Base-by-base conservation (phyloP, 1,140 invertebrate genomes). In the Drosophila ficusphila region DNA sequence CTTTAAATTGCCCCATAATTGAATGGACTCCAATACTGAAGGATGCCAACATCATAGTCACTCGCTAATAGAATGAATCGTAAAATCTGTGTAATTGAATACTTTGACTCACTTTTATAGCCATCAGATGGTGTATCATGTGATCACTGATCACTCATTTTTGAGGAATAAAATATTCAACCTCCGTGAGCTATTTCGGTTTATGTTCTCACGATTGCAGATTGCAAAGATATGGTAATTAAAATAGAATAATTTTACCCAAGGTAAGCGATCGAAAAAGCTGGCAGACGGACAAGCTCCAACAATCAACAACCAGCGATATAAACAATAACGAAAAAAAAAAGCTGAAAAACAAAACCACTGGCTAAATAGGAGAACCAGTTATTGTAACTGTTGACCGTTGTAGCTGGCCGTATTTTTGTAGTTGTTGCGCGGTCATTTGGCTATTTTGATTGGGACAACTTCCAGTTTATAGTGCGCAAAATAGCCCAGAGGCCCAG, bases 381-480 rank as follows among this genome's bases (percentile, higher is more conserved):
- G 82, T 88, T 88, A 88, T 82, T 77, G 62, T 73, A 78, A 88
- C 68, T 77, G 76, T 77, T 53, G 75, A 33, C 33, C 52, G 57
- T 33, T 79, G 56, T 16, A 31, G 42, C 47, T 34, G 42, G 25
- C 31, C 12, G 39, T 29, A 73, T 18, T 21, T 36, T 41, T 41
- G 16, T 42, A 34, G 19, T 51, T 53, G 62, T 68, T 52, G 52
- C 57, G 62, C 76, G 54, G 77, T 86, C 76, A 86, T 86, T 86
- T 74, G 68, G 78, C 56, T 88, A 65, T 77, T 85, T 79, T 61
- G 76, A 85, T 85, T 85, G 76, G 76, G 79, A 72, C 65, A 79
- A 79, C 71, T 85, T 79, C 79, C 76, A 85, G 75, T 85, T 85
- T 68, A 61, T 60, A 78, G 79, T 74, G 31, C 21, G 61, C 69